A percentile compares a stretch with the other conserved stretches of the same genome.
These are phyloP conservation scores for Cyclura pinguis DNA, from an alignment of 2,797 vertebrate genomes.

Conservation along the genomic window DNA sequence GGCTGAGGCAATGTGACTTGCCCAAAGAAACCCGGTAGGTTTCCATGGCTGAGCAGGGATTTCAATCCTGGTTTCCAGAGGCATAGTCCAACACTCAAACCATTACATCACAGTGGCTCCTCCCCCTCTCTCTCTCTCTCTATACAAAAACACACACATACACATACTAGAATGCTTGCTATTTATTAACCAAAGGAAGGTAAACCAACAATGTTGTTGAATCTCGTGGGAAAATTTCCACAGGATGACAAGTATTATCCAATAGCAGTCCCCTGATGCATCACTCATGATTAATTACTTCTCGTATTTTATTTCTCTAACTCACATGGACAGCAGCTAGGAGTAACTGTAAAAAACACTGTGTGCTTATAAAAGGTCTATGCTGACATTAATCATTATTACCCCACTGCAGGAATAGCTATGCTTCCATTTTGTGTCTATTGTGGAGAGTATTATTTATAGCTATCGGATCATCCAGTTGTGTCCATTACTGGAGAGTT, in stretches of 20 bases:
- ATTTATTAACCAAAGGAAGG: slow-evolving; percentile 22
- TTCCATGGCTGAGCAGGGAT: too few relatives aligned
- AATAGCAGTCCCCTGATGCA: background rate
- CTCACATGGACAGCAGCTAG: background rate
- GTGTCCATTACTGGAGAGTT: accelerated
- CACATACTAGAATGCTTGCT: background rate
- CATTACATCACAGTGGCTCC: too few relatives aligned
- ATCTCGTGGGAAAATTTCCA: background rate
- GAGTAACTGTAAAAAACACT: slow-evolving; percentile 20
- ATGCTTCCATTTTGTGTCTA: background rate
- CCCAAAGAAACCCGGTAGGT: too few relatives aligned
- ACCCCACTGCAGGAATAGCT: background rate
- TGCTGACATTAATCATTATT: slow-evolving; percentile 22
- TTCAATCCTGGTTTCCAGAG: too few relatives aligned
- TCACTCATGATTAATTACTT: slow-evolving; percentile 15
- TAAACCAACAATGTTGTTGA: background rate
- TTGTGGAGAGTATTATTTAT: slow-evolving; percentile 9
- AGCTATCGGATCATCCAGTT: slow-evolving; percentile 9
- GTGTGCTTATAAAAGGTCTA: accelerated
- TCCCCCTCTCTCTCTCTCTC: too few relatives aligned
- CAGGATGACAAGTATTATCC: background rate
- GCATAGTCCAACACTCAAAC: too few relatives aligned
- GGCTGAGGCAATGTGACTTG: too few relatives aligned
- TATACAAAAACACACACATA: too few relatives aligned
- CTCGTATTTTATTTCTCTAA: background rate